Evolutionary conservation across 2,797 vertebrate species (phyloP), one percentile per base, ranked within the genome.

Genomic region (Chaenodraco wilsoni): DNA sequence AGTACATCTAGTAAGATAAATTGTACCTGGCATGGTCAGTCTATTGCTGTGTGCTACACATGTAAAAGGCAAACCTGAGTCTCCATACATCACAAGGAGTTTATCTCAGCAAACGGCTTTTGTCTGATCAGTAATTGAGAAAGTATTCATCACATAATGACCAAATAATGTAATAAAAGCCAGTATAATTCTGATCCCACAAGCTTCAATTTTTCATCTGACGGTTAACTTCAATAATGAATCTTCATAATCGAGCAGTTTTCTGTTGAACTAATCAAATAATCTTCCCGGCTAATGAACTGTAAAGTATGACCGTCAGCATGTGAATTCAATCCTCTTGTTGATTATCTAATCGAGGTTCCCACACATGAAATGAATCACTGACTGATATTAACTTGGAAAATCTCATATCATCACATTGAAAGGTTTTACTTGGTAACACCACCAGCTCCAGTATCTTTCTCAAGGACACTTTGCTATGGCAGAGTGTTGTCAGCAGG

Each of bases 351-450:
- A 61, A 73, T 72, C 44, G 46, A 50, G 55, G 51, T 84, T 84
- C 56, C 65, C 66, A 73, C 50, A 56, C 45, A 76, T 74, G 51
- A 72, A 81, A 82, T 84, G 12, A 74, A 72, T 77, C 60, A 57
- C 61, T 77, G 46, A 40, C 56, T 46, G 52, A 81, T 75, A 71
- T 33, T 52, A 62, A 76, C 65, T 74, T 48, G 58, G 72, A 70
- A 52, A 67, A 65, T 51, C 33, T 46, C 67, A 68, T 66, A 51
- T 23, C 17, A 45, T 61, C 10, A 55, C 52, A 58, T 64, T 49
- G 68, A 57, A 33, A 33, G 17, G n/a, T 9, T 4, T 45, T 15
- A 44, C 16, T 46, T 41, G 14, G 46, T 33, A 23, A 23, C 50
- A 43, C 16, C 50, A 12, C 33, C 17, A 16, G 23, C 37, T 65